Base-by-base conservation (phyloP, 2,888 invertebrate genomes). In the Dicyrtomina minuta region DNA sequence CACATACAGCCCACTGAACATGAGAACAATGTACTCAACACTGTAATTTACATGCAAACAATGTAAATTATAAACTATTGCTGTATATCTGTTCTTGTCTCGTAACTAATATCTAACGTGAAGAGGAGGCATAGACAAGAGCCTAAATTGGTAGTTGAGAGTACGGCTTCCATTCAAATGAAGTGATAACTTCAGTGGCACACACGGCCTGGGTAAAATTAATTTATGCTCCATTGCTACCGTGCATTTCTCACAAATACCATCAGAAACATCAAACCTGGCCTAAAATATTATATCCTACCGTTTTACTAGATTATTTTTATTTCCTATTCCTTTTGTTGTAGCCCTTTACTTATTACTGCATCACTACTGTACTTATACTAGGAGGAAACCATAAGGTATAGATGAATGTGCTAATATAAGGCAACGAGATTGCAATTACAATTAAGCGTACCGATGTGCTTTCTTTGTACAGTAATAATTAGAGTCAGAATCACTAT, bases 141-240 rank as follows among this genome's bases (percentile, higher is more conserved):
- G n/a, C n/a, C n/a, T n/a, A n/a, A n/a, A n/a, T n/a, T n/a, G n/a
- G n/a, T n/a, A n/a, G n/a, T n/a, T n/a, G n/a, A n/a, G n/a, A n/a
- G n/a, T n/a, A n/a, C n/a, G n/a, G n/a, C n/a, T n/a, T n/a, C n/a
- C n/a, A n/a, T n/a, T n/a, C 22, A 51, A 55, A 24, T 27, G 13
- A 33, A 56, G 56, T 26, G 56, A 56, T n/a, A 27, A 56, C 56
- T 8, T n/a, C 56, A 56, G 56, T 56, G 56, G 56, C 56, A 56
- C 2, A 56, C 56, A 56, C 27, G n/a, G n/a, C n/a, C n/a, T n/a
- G 56, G 39, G 6, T 27, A 56, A 56, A 56, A 56, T 56, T 56
- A 56, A 56, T 56, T 56, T 56, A 56, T 56, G 27, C 33, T n/a
- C 6, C 17, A 12, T n/a, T 39, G 56, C 56, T 56, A 56, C 56